A percentile compares a stretch with the other conserved stretches of the same genome.
phyloP scores from a whole-genome alignment of 2,797 vertebrate genomes.

The Notolepis coatsorum region DNA sequence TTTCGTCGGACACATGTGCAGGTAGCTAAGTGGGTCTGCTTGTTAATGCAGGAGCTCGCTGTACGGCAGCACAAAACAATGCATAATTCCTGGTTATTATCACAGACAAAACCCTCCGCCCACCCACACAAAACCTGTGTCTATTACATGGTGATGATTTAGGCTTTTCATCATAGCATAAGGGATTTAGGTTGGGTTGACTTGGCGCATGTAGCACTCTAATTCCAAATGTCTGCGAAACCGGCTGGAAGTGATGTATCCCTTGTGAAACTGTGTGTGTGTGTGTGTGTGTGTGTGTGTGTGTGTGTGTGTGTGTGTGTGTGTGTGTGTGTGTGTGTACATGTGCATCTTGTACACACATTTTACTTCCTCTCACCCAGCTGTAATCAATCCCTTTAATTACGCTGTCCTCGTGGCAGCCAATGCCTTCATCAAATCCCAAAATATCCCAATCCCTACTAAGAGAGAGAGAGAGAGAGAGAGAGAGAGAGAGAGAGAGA shows the following conservation, averaged over 20 bases:
- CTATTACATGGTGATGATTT: constrained; percentile 21
- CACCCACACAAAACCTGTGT: constrained; percentile 5
- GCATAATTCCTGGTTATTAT: neutral
- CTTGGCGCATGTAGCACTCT: constrained; percentile 56
- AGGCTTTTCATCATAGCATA: constrained; percentile 15
- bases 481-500: neutral
- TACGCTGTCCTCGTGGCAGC: constrained; percentile 65
- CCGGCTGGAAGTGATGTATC: constrained; percentile 51
- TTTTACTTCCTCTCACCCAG: constrained; percentile 46
- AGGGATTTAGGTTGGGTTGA: constrained; percentile 40
- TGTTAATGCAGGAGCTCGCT: no score
- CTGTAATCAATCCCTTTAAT: constrained; percentile 78
- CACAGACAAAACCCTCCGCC: neutral
- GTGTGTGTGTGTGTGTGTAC: neutral
- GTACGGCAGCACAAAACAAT: constrained; percentile 1
- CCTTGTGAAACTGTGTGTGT: constrained; percentile 1
- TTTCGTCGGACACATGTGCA: no score
- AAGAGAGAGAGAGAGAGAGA: constrained; percentile 17
- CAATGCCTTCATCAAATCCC: constrained; percentile 67
- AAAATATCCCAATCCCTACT: constrained; percentile 49
- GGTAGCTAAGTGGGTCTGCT: no score
- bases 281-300: constrained; percentile 25
- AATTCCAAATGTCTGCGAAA: constrained; percentile 57
- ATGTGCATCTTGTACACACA: constrained; percentile 17
- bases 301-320: neutral